Evolutionary conservation across 1,140 invertebrate species (phyloP), one percentile per base, ranked within the genome.

Genomic region (Hylyphantes graminicola): DNA sequence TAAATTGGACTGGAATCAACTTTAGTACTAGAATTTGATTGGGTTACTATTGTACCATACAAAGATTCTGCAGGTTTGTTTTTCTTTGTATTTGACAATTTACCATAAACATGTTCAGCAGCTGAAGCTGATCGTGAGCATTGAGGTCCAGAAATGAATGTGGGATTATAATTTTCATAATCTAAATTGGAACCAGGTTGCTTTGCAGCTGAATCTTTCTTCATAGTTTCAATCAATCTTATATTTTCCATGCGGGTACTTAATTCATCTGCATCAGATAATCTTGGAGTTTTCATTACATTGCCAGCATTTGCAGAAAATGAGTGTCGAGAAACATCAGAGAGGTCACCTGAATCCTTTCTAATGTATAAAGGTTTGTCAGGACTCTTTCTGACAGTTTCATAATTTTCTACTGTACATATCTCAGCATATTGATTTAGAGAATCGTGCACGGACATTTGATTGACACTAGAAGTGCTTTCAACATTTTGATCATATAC

Each of bases 51-150:
- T 11, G 70, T 21, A 15, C 70, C 80, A 75, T 74, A 65, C 7
- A 55, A 9, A 65, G 48, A 65, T 48, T 57, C 59, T 19, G 53
- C 55, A 17, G 65, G 64, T 54, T 17, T 50, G 54, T 48, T 51
- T 70, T 57, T 64, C 53, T 64, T 55, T 13, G 65, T 70, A 68
- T 63, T 76, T 21, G 72, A 50, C 61, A 84, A 53, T 50, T 77
- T 84, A 21, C 82, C 82, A 76, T 84, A 84, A 11, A 75, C 53
- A 70, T 84, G 82, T 73, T 84, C 77, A 80, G 13, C 19, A 68
- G 57, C 10, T 53, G 15, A 15, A 35, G 12, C 59, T 19, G 77
- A 19, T 15, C 54, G 51, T 50, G 35, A 59, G 7, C 21, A 10
- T 51, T 15, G n/a, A 48, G 48, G 1, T 70, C 17, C n/a, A 50